phyloP scores from a whole-genome alignment of 2,797 vertebrate genomes.

The Loris lydekkerianus region DNA sequence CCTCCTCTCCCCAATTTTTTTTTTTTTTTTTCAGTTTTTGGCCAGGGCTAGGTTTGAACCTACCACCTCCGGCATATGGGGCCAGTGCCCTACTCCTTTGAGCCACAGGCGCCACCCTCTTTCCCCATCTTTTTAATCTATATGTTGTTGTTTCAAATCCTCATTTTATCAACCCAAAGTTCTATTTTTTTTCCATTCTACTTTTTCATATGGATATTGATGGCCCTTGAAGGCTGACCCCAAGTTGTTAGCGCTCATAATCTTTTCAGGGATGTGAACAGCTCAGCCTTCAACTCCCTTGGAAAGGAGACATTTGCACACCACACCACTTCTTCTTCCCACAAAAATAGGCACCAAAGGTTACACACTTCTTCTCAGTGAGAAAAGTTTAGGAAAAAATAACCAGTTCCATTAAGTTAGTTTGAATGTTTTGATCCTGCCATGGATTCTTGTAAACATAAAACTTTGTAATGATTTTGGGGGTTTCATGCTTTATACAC shows the following conservation, averaged over 20 bases:
- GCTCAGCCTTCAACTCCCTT: neutral
- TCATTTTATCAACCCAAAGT: constrained; percentile 28
- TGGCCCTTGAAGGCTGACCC: neutral
- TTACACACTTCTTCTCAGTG: neutral
- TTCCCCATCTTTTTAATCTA: neutral
- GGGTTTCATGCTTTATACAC: neutral
- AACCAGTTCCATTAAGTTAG: neutral
- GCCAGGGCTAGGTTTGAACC: too few species aligned
- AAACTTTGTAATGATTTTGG: neutral
- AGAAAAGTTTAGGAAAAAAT: neutral
- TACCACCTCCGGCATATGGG: too few species aligned
- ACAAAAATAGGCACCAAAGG: neutral
- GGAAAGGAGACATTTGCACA: neutral
- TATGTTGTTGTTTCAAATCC: neutral
- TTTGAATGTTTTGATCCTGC: neutral
- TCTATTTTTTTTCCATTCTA: neutral
- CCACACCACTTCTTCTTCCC: too few species aligned
- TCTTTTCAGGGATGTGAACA: neutral
- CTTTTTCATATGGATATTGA: neutral
- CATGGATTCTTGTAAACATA: neutral
- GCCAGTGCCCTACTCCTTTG: too few species aligned
- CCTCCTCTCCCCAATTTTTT: neutral
- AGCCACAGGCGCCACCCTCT: neutral
- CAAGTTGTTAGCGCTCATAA: neutral
- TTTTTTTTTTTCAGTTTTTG: neutral